These are phyloP conservation scores for Chrysocyon brachyurus DNA, from an alignment of 2,797 vertebrate genomes.

Conservation along the genomic window DNA sequence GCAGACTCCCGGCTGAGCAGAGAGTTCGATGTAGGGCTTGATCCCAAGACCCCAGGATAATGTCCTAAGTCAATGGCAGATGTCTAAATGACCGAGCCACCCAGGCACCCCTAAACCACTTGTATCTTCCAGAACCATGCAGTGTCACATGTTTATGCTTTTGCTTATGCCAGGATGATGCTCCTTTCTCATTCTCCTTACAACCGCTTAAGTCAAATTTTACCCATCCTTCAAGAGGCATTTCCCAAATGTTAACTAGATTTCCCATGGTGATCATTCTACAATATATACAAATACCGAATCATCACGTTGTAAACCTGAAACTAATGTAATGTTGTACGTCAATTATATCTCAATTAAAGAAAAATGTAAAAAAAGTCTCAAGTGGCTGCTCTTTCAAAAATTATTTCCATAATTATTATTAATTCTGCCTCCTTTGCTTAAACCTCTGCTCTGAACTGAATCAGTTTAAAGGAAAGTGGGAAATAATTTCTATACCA, in stretches of 20 bases:
- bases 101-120: not conserved
- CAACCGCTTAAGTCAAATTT: not conserved
- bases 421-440: not conserved
- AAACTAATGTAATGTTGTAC: not conserved
- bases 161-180: not conserved
- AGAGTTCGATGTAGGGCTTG: accelerated
- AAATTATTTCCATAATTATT: not conserved
- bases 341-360: not conserved
- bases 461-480: not conserved
- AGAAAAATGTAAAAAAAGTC: not conserved
- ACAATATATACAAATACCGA: not conserved
- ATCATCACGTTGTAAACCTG: not conserved
- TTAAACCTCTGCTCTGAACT: not conserved
- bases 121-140: not conserved
- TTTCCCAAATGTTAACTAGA: not conserved
- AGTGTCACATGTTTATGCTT: not conserved
- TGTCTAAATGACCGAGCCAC: not conserved
- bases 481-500: constrained; percentile 21
- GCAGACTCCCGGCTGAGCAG: not conserved
- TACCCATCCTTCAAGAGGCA: not conserved
- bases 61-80: not conserved
- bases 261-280: not conserved
- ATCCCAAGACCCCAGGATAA: not conserved
- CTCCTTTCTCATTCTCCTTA: not conserved
- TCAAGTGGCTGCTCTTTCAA: not conserved